These are phyloP conservation scores for Conus ventricosus DNA, from an alignment of 1,140 invertebrate species.

Conservation along the genomic window DNA sequence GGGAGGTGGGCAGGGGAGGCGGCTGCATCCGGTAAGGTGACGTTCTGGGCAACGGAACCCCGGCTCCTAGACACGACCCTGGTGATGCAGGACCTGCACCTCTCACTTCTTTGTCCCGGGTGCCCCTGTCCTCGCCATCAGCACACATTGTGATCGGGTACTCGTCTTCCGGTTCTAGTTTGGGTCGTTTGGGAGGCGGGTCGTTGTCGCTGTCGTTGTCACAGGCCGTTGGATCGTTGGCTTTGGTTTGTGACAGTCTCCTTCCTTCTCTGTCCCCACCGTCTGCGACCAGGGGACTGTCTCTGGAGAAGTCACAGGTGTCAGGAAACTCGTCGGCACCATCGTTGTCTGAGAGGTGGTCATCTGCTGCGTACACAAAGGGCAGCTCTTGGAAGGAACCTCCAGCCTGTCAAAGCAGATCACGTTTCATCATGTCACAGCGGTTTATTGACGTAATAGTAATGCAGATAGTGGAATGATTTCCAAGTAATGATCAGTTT, in stretches of 20 bases:
- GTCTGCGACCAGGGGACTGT: neutral
- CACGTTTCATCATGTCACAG: too few species aligned
- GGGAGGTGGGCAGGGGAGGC: neutral
- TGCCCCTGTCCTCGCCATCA: neutral
- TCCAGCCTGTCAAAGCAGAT: neutral
- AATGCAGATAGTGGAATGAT: too few species aligned
- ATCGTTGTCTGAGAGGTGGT: constrained; percentile 22
- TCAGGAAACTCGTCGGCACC: neutral
- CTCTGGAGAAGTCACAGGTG: constrained; percentile 11
- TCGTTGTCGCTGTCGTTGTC: neutral
- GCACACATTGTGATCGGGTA: neutral
- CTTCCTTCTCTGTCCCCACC: neutral
- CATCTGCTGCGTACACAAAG: constrained; percentile 13
- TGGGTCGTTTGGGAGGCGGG: neutral
- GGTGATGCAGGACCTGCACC: neutral
- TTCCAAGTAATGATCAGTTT: too few species aligned
- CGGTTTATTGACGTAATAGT: too few species aligned
- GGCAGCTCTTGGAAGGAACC: neutral
- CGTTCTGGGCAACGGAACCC: neutral
- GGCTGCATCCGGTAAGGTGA: neutral
- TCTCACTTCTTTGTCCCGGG: neutral
- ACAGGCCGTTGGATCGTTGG: too few species aligned
- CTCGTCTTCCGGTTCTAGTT: neutral
- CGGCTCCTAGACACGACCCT: neutral
- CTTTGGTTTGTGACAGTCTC: too few species aligned